A percentile compares a stretch with the other conserved stretches of the same genome.
These are phyloP conservation scores for Leptinotarsa juncta DNA, from an alignment of 2,888 invertebrate genomes.

Conservation along the genomic window DNA sequence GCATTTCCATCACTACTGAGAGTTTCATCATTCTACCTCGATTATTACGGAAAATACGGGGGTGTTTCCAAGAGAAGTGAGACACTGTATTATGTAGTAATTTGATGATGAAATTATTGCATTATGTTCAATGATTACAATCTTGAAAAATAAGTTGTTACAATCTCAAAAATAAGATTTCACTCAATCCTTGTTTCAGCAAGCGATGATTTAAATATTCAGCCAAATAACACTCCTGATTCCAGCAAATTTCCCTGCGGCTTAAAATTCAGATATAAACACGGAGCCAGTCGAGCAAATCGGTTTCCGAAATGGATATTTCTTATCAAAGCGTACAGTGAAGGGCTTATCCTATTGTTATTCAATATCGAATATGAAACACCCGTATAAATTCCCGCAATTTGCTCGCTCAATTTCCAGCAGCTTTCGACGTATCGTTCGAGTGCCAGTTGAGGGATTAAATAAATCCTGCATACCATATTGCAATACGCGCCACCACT, in stretches of 20 bases:
- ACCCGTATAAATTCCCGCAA: constrained; percentile 54
- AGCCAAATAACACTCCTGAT: background rate
- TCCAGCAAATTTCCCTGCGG: background rate
- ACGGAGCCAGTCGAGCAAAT: constrained; percentile 31
- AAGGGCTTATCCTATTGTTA: constrained; percentile 52
- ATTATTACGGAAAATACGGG: too few species aligned
- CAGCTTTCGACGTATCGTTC: constrained; percentile 43
- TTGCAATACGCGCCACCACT: constrained; percentile 14
- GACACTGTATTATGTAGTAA: too few species aligned
- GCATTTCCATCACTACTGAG: too few species aligned
- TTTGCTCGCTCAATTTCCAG: constrained; percentile 47
- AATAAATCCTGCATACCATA: constrained; percentile 51
- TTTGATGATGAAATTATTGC: too few species aligned
- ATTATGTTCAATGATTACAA: too few species aligned
- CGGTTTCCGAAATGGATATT: constrained; percentile 49
- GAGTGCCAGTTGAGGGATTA: constrained; percentile 51
- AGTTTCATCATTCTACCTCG: too few species aligned
- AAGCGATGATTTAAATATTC: background rate
- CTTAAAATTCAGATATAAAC: constrained; percentile 11
- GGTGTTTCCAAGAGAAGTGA: too few species aligned
- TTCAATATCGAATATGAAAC: constrained; percentile 55
- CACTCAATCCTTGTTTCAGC: too few species aligned
- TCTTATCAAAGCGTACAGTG: constrained; percentile 50
- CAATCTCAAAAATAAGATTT: background rate
- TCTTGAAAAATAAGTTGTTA: too few species aligned